Conservation (phyloP, 2,113 vertebrate species). For the Perca fluviatilis region DNA sequence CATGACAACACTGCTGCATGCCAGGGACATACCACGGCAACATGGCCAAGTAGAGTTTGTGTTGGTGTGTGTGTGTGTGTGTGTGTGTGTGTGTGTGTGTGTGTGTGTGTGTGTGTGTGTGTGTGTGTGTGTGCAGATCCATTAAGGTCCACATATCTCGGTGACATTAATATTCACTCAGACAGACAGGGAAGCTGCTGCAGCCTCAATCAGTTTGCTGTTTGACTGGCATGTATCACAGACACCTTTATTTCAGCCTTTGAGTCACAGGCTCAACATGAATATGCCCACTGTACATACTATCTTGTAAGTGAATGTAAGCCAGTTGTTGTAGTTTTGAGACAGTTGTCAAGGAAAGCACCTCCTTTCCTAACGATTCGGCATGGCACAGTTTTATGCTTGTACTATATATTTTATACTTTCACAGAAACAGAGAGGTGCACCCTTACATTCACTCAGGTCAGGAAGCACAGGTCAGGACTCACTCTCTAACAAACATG, state of each 20-base stretch:
- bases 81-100: constrained; percentile 32
- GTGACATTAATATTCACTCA: constrained; percentile 75
- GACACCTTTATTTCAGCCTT: constrained; percentile 35
- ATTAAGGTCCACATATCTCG: constrained; percentile 64
- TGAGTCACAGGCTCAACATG: constrained; percentile 23
- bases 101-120: constrained; percentile 33
- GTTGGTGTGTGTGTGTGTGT: constrained; percentile 41
- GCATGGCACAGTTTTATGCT: constrained; percentile 23
- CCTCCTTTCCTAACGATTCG: constrained; percentile 24
- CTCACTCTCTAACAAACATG: constrained; percentile 40
- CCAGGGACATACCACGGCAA: constrained; percentile 76
- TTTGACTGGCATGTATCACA: constrained; percentile 21
- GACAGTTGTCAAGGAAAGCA: constrained; percentile 25
- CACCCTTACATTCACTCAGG: constrained; percentile 47
- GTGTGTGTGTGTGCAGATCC: constrained; percentile 54
- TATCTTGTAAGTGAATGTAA: constrained; percentile 7
- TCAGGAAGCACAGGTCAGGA: constrained; percentile 50
- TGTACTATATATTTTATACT: constrained; percentile 35
- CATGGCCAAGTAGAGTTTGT: constrained; percentile 68
- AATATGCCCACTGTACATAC: constrained; percentile 5
- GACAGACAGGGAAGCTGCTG: constrained; percentile 36
- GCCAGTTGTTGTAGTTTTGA: constrained; percentile 28
- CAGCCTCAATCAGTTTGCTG: constrained; percentile 45
- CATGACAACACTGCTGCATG: constrained; percentile 88
- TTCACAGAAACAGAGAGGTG: constrained; percentile 40